Evolutionary conservation across 2,888 invertebrate genomes (phyloP), one percentile per base, ranked within the genome.

Genomic region (Sphaeridia pumilis): DNA sequence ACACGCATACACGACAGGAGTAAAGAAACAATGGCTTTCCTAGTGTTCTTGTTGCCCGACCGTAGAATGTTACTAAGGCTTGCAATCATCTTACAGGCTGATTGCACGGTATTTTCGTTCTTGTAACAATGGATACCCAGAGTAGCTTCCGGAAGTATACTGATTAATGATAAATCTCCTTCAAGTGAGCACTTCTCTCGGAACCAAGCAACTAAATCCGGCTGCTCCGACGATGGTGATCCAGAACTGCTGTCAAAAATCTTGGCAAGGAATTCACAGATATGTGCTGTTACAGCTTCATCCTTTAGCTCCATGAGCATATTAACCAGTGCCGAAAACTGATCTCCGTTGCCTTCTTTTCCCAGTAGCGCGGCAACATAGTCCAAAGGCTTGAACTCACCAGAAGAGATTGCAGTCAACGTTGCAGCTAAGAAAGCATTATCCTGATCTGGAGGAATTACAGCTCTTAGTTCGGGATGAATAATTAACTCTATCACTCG

Each of bases 1-100:
- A 22, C 49, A 2, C 14, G 5, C 7, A 49, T 28, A 20, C 41
- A 41, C 10, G 42, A 26, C 14, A 21, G 38, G 10, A 49, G 20
- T 1, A 49, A 34, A 24, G 31, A 20, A 14, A 49, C 28, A 4
- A 28, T 22, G 20, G 26, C 27, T 22, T 49, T 49, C 22, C 49
- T 26, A 10, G 49, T 49, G 27, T 49, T 49, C 34, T 27, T 49
- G 17, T 49, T 43, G 4, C 49, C 49, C 28, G 43, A 43, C 25
- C 49, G 3, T 3, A 49, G 22, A 26, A 49, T 35, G 7, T 27
- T 51, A 25, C 54, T 53, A 1, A 58, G 48, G 47, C 51, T 57
- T 1, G 59, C 57, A 10, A 64, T 27, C 34, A 64, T 61, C 36
- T 60, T 61, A 47, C 61, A 61, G 2, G 54, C 55, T 4, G 64